These are phyloP conservation scores for Coelopa frigida DNA, from an alignment of 1,140 invertebrate genomes.

Conservation along the genomic window DNA sequence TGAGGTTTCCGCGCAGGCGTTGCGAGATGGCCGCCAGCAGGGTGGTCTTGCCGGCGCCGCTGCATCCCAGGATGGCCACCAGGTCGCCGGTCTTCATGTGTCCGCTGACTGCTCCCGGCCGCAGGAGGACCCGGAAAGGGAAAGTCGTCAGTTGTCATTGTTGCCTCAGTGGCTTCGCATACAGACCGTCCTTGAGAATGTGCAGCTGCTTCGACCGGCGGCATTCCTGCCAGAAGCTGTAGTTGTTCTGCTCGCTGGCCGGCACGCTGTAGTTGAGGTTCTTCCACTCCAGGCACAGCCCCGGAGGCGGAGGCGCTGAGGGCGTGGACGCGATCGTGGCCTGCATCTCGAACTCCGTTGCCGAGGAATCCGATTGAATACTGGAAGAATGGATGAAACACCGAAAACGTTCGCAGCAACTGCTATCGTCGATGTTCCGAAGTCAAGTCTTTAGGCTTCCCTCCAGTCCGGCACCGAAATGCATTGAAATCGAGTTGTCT, in stretches of 20 bases:
- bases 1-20: conserved; percentile 52
- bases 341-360: too few relatives aligned
- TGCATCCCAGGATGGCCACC: conserved; percentile 52
- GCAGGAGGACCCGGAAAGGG: too few relatives aligned
- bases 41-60: conserved; percentile 66
- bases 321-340: too few relatives aligned
- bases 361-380: too few relatives aligned
- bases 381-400: too few relatives aligned
- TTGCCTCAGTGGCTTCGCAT: not conserved
- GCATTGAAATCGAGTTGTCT: too few relatives aligned
- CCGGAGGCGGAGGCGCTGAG: conserved; percentile 11
- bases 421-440: too few relatives aligned
- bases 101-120: conserved; percentile 52
- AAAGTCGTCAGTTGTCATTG: conserved; percentile 1
- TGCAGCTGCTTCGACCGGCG: conserved; percentile 27
- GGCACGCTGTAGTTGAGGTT: conserved; percentile 39
- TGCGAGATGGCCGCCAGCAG: conserved; percentile 61
- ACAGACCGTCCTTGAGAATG: conserved; percentile 33
- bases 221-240: conserved; percentile 39
- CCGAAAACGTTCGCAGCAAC: too few relatives aligned
- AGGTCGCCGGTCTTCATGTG: conserved; percentile 50
- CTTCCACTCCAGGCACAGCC: conserved; percentile 39
- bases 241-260: conserved; percentile 39
- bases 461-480: too few relatives aligned
- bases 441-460: too few relatives aligned